Percentiles rank a stretch among this genome's conserved stretches.
Conservation (phyloP, 2,113 vertebrate genomes). For the Acrocephalus kingi region DNA sequence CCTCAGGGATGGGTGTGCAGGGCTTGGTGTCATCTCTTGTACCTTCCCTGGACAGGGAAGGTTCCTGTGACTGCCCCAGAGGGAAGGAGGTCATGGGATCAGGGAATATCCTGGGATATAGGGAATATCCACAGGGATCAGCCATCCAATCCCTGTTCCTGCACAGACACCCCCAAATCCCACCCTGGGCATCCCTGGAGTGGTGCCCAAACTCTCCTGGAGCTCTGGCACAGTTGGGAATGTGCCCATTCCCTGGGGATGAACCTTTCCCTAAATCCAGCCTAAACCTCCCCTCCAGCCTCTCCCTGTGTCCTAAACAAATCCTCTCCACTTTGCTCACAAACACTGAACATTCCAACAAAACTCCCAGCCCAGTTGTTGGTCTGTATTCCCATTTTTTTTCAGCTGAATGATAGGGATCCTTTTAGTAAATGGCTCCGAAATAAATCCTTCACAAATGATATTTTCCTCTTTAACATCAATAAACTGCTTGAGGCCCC, state of each 20-base stretch:
- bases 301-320: background rate
- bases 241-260: background rate
- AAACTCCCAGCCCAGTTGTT: background rate
- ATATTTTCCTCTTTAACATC: background rate
- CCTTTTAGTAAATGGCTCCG: background rate
- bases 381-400: background rate
- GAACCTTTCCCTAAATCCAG: background rate
- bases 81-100: too few relatives aligned
- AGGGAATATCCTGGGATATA: too few relatives aligned
- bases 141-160: background rate
- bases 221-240: background rate
- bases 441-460: background rate
- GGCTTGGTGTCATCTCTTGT: too few relatives aligned
- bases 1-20: too few relatives aligned
- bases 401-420: background rate
- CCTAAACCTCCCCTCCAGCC: background rate
- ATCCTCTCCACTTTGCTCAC: background rate
- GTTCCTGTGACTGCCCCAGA: too few relatives aligned
- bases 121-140: background rate
- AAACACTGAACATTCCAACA: background rate
- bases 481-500: background rate
- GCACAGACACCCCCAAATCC: background rate
- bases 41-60: too few relatives aligned
- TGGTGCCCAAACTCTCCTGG: fast-evolving
- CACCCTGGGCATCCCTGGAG: background rate